phyloP scores from a whole-genome alignment of 2,113 vertebrate genomes.

The Platichthys flesus region DNA sequence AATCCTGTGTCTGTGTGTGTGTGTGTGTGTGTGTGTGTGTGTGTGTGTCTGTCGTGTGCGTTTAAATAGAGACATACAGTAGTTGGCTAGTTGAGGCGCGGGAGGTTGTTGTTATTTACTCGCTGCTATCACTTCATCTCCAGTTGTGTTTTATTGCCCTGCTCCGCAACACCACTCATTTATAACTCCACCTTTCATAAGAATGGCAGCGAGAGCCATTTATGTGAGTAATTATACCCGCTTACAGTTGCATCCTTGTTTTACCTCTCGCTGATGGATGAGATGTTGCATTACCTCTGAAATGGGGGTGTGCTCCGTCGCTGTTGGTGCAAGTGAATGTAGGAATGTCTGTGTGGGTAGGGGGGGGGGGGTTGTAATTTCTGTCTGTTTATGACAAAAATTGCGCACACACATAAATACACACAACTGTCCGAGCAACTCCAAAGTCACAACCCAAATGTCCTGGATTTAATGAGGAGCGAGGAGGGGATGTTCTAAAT shows the following conservation, averaged over 20 bases:
- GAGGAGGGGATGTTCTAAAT: constrained; percentile 71
- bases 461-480: constrained; percentile 79
- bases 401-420: constrained; percentile 14
- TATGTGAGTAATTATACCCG: constrained; percentile 67
- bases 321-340: constrained; percentile 12
- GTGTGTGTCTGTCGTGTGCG: too few species aligned
- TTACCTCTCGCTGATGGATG: constrained; percentile 66
- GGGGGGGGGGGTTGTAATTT: not conserved
- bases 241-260: constrained; percentile 65
- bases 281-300: constrained; percentile 40
- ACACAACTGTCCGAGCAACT: not conserved
- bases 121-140: constrained; percentile 52
- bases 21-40: not conserved
- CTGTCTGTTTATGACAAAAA: constrained; percentile 16
- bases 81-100: too few species aligned
- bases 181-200: constrained; percentile 35
- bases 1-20: not conserved
- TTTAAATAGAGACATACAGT: too few species aligned
- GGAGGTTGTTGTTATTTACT: constrained; percentile 45
- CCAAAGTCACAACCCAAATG: constrained; percentile 55
- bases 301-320: constrained; percentile 33
- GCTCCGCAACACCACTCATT: constrained; percentile 39
- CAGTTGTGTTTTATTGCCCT: constrained; percentile 61
- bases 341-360: not conserved
- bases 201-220: constrained; percentile 54